Conservation (phyloP, 2,113 vertebrate genomes). For the Aegotheles bennettii region DNA sequence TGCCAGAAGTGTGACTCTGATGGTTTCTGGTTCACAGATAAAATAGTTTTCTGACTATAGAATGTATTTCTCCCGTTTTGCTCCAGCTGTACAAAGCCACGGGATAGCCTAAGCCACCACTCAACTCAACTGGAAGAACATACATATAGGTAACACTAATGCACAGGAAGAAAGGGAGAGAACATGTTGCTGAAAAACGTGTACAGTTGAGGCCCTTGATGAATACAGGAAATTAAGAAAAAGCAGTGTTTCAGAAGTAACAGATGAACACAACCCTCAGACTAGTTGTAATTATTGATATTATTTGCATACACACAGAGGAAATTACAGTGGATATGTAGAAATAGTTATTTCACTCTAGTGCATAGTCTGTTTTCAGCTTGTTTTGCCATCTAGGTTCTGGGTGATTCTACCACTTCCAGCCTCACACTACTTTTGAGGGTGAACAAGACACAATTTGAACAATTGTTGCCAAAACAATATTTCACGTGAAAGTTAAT, state of each 20-base stretch:
- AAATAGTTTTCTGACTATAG: neutral
- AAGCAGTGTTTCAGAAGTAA: neutral
- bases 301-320: neutral
- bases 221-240: neutral
- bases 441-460: neutral
- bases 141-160: neutral
- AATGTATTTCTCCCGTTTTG: neutral
- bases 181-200: accelerated
- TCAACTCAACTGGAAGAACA: neutral
- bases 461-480: neutral
- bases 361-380: neutral
- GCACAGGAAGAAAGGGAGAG: neutral
- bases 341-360: neutral
- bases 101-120: neutral
- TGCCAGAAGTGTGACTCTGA: neutral
- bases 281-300: neutral
- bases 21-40: neutral
- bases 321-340: neutral
- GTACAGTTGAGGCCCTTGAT: neutral
- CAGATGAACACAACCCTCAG: neutral
- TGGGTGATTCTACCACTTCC: neutral
- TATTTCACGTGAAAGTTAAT: neutral
- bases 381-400: neutral
- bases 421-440: neutral
- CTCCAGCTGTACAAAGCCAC: neutral